phyloP scores from a whole-genome alignment of 2,888 invertebrate species.

The Thereva unica region DNA sequence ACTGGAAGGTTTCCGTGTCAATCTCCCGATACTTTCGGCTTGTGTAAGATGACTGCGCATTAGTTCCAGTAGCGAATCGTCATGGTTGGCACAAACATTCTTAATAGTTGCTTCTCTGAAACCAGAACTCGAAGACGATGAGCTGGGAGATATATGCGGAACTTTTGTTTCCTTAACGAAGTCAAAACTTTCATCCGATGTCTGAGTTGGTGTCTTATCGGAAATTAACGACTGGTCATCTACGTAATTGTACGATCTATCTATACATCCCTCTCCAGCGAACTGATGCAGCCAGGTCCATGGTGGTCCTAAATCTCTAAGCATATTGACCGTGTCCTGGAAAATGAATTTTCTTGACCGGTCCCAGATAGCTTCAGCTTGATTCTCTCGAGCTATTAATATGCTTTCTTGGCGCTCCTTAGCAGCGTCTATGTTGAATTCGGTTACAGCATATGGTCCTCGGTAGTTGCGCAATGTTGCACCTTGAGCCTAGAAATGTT shows the following conservation, averaged over 20 bases:
- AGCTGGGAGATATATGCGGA: not conserved
- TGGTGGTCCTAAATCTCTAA: constrained; percentile 45
- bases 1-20: constrained; percentile 34
- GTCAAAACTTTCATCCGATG: constrained; percentile 43
- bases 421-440: constrained; percentile 39
- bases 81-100: not conserved
- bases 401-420: constrained; percentile 39
- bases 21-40: constrained; percentile 21
- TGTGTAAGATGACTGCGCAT: constrained; percentile 4
- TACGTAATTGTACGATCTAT: constrained; percentile 46
- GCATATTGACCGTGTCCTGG: constrained; percentile 43
- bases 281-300: constrained; percentile 49
- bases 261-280: constrained; percentile 39
- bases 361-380: constrained; percentile 26
- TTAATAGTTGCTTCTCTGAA: not conserved
- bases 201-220: constrained; percentile 37
- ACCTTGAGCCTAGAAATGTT: constrained; percentile 30
- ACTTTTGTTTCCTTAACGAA: constrained; percentile 38
- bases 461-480: constrained; percentile 39
- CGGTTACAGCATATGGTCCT: constrained; percentile 40
- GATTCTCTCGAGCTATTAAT: constrained; percentile 30
- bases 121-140: not conserved
- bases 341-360: constrained; percentile 29
- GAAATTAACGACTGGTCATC: constrained; percentile 44
- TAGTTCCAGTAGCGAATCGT: not conserved